Conservation (phyloP, 2,797 vertebrate species). For the Melanotaenia parkinsoni region DNA sequence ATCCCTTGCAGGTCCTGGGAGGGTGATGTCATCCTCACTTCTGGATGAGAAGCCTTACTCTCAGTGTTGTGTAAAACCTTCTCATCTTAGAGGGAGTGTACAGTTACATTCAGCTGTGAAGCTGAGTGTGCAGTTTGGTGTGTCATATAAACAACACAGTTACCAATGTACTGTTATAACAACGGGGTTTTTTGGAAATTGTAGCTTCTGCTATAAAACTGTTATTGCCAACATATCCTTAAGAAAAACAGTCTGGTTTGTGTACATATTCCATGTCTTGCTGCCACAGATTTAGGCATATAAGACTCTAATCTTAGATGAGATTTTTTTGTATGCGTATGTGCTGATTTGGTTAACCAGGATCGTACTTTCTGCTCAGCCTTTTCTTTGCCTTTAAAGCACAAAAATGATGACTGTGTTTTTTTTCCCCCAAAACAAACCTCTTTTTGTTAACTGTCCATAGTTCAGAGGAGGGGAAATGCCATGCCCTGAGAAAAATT, state of each 20-base stretch:
- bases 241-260: conserved; percentile 38
- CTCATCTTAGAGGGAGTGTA: conserved; percentile 43
- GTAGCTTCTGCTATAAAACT: conserved; percentile 20
- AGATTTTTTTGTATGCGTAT: conserved; percentile 27
- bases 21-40: conserved; percentile 44
- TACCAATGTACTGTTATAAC: conserved; percentile 29
- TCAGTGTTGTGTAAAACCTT: conserved; percentile 52
- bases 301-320: conserved; percentile 24
- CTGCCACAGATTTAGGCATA: conserved; percentile 18
- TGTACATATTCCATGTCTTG: conserved; percentile 19
- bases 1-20: conserved; percentile 19
- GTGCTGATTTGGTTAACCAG: conserved; percentile 67
- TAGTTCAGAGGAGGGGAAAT: conserved; percentile 41
- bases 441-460: conserved; percentile 43
- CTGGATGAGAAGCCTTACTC: conserved; percentile 32
- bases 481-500: conserved; percentile 42
- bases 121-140: conserved; percentile 34
- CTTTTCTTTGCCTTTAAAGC: conserved; percentile 55
- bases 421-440: conserved; percentile 54
- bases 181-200: conserved; percentile 35
- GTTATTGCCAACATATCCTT: conserved; percentile 18
- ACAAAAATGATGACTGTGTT: conserved; percentile 50
- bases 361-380: conserved; percentile 47
- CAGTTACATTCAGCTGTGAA: conserved; percentile 35
- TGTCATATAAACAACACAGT: conserved; percentile 41